Evolutionary conservation across 2,797 vertebrate genomes (phyloP).

Genomic region (Tympanoctomys barrerae): DNA sequence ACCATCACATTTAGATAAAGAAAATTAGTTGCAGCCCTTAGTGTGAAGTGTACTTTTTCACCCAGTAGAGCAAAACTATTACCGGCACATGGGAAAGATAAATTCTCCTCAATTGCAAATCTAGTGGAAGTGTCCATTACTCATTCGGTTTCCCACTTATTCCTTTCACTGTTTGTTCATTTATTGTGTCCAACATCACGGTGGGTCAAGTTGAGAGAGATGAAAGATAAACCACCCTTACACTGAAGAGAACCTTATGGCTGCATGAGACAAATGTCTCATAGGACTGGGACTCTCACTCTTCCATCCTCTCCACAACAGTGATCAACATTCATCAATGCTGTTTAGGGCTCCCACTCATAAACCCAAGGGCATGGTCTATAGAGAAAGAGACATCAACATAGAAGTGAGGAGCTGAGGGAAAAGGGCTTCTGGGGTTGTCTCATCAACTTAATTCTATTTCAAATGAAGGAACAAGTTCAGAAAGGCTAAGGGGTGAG

Average conservation of each 20-base stretch:
- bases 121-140: background rate
- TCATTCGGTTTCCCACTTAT: background rate
- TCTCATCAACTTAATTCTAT: background rate
- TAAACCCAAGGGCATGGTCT: background rate
- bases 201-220: background rate
- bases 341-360: background rate
- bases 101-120: background rate
- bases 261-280: background rate
- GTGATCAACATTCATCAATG: background rate
- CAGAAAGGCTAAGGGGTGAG: background rate
- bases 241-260: background rate
- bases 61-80: background rate
- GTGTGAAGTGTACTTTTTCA: background rate
- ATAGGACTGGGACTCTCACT: background rate
- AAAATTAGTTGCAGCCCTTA: background rate
- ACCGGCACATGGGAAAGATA: background rate
- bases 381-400: background rate
- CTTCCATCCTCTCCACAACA: background rate
- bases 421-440: background rate
- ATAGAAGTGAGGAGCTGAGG: rapidly evolving
- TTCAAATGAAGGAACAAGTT: background rate
- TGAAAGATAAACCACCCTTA: background rate
- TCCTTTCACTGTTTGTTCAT: background rate
- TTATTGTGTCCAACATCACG: background rate
- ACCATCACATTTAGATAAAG: background rate